Percentiles rank a stretch among this genome's conserved stretches.
Conservation (phyloP, 2,888 invertebrate genomes). For the Polydrusus tereticollis region DNA sequence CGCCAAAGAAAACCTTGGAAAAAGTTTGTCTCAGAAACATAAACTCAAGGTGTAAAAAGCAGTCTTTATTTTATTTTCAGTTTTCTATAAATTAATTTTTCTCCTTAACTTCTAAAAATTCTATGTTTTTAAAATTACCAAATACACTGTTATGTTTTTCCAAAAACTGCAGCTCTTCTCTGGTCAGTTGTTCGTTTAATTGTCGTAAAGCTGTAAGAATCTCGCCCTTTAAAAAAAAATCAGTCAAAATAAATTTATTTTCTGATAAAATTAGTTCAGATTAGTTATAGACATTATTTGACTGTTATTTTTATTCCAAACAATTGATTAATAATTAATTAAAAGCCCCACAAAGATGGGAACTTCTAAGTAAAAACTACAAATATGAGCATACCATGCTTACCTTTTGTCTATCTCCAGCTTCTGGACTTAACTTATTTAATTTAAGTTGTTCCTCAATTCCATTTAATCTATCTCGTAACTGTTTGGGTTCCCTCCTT, state of each 20-base stretch:
- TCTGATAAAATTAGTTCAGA: no score
- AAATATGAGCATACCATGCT: not conserved
- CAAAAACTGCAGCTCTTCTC: conserved; percentile 68
- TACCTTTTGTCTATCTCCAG: conserved; percentile 70
- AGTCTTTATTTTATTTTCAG: conserved; percentile 18
- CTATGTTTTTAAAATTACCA: conserved; percentile 62
- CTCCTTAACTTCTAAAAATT: conserved; percentile 67
- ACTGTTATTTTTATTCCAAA: no score
- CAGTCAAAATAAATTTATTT: no score
- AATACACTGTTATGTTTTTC: conserved; percentile 66
- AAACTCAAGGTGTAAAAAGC: not conserved
- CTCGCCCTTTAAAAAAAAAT: conserved; percentile 64
- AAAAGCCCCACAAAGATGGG: no score
- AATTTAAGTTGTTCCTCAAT: conserved; percentile 75
- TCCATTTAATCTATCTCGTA: conserved; percentile 72
- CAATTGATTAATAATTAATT: no score
- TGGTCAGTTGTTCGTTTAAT: conserved; percentile 69
- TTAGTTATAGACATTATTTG: no score
- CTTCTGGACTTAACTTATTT: conserved; percentile 70
- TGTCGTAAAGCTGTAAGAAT: conserved; percentile 69
- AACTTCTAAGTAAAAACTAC: no score
- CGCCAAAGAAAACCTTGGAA: no score
- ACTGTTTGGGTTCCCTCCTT: conserved; percentile 75
- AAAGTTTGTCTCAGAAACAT: no score
- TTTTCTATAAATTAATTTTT: no score